phyloP scores from a whole-genome alignment of 2,113 vertebrate genomes.

The Dromiciops gliroides region DNA sequence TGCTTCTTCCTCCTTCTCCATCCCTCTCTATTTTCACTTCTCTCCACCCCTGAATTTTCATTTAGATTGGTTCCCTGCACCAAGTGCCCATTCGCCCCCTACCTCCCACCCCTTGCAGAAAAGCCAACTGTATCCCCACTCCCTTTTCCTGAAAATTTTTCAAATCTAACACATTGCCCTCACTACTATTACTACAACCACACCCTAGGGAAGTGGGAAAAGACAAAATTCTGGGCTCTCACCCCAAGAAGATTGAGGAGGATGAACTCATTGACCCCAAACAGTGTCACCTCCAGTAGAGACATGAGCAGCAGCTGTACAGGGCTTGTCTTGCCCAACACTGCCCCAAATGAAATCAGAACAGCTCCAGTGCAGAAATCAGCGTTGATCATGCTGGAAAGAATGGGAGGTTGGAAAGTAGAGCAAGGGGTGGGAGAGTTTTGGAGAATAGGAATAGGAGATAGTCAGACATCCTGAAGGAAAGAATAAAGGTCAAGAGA shows the following conservation, averaged over 20 bases:
- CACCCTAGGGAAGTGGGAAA: neutral
- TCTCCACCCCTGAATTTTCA: neutral
- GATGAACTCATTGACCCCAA: constrained; percentile 89
- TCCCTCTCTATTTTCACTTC: neutral
- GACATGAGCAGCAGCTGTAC: constrained; percentile 91
- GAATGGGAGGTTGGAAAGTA: rapidly evolving
- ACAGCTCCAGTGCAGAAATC: constrained; percentile 91
- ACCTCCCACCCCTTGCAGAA: neutral
- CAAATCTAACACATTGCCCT: neutral
- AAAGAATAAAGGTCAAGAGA: rapidly evolving
- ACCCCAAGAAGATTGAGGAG: constrained; percentile 87
- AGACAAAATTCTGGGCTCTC: constrained; percentile 72
- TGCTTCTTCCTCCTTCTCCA: neutral
- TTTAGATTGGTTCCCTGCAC: neutral
- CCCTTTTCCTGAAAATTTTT: neutral
- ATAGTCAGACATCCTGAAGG: rapidly evolving
- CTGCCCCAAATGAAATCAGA: constrained; percentile 91
- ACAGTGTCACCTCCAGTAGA: constrained; percentile 89
- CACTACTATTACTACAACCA: neutral
- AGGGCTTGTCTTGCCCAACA: constrained; percentile 91
- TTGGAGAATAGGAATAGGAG: neutral
- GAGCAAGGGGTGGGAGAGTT: rapidly evolving
- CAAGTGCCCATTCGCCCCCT: neutral
- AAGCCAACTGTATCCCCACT: neutral
- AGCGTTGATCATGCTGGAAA: constrained; percentile 91